These are phyloP conservation scores for Phrynosoma platyrhinos DNA, from an alignment of 2,113 vertebrate genomes.

Conservation along the genomic window DNA sequence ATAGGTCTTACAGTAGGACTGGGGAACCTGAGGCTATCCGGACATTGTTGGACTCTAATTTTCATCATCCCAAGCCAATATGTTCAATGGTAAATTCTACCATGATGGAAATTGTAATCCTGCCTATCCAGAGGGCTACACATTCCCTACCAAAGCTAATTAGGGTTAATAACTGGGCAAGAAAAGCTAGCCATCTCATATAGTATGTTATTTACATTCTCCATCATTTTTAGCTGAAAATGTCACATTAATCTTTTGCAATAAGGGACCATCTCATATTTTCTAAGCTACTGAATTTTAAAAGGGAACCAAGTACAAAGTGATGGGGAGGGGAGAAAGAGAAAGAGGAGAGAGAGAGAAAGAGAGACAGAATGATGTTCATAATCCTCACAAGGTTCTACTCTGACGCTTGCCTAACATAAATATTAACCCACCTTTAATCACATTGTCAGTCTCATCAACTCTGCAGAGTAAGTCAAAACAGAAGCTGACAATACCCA, in stretches of 20 bases:
- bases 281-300: background rate
- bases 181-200: background rate
- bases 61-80: background rate
- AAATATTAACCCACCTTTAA: constrained; percentile 43
- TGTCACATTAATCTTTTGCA: background rate
- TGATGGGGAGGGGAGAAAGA: background rate
- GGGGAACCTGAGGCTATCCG: background rate
- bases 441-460: constrained; percentile 37
- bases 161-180: background rate
- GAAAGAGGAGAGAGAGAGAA: background rate
- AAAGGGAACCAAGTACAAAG: background rate
- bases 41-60: background rate
- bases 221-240: background rate
- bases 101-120: background rate
- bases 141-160: background rate
- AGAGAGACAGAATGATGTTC: background rate
- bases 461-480: constrained; percentile 48
- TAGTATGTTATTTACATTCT: background rate
- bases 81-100: background rate
- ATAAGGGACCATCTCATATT: background rate
- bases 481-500: constrained; percentile 41
- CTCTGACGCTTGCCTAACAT: constrained; percentile 5
- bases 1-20: background rate
- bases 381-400: background rate
- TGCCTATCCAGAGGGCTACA: background rate